Evolutionary conservation across 2,888 invertebrate genomes (phyloP).

Genomic region (Lasius fuliginosus): DNA sequence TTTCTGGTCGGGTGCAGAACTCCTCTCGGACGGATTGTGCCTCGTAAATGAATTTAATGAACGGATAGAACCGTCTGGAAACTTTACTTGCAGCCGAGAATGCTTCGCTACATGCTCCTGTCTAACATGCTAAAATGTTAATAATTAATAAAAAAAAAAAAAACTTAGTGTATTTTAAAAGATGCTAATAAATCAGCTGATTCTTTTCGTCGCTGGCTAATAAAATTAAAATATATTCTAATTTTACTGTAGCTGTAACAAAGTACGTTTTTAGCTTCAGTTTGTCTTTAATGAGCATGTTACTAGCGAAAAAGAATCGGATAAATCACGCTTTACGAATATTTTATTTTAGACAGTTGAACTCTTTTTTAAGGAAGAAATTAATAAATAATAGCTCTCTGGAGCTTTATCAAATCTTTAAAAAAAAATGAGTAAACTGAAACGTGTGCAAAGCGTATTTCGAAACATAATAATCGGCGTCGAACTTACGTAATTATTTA

Average conservation of each 20-base stretch:
- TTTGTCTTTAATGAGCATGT: neutral
- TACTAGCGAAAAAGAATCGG: neutral
- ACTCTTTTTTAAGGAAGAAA: neutral
- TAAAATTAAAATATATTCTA: neutral
- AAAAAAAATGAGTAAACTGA: neutral
- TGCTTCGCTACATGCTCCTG: neutral
- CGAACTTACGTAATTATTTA: neutral
- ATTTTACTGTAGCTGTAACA: neutral
- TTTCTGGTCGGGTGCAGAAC: neutral
- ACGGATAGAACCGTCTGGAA: neutral
- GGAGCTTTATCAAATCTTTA: neutral
- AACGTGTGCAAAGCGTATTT: neutral
- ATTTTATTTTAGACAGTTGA: neutral
- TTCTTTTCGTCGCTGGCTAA: neutral
- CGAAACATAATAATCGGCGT: neutral
- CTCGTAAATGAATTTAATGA: slow-evolving; percentile 8
- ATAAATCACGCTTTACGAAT: neutral
- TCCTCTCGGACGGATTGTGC: neutral
- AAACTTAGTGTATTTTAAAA: neutral
- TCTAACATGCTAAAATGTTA: neutral
- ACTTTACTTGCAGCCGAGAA: neutral
- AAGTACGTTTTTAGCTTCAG: neutral
- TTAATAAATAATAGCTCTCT: neutral
- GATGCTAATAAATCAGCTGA: neutral
- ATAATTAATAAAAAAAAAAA: neutral